Evolutionary conservation across 2,888 invertebrate genomes (phyloP).

Genomic region (Scaptomyza flava): DNA sequence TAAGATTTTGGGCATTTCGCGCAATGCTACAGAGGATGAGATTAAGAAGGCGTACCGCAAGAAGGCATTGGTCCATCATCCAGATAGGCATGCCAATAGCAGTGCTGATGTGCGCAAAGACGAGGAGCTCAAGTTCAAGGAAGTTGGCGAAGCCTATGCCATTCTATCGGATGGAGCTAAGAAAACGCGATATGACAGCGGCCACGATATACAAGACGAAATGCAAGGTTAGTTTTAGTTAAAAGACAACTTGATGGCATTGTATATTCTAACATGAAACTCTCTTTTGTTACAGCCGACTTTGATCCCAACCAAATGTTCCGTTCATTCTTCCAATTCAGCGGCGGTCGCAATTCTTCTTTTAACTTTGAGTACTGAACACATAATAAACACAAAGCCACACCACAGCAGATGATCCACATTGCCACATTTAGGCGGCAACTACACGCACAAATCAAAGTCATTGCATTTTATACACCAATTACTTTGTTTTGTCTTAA

Average conservation of each 20-base stretch:
- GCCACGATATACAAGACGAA: conserved; percentile 93
- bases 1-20: conserved; percentile 94
- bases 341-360: conserved; percentile 86
- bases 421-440: conserved; percentile 19
- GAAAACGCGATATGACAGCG: conserved; percentile 94
- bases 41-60: conserved; percentile 95
- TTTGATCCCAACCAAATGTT: conserved; percentile 94
- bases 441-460: conserved; percentile 44
- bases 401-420: conserved; percentile 9
- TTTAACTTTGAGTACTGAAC: conserved; percentile 82
- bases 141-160: conserved; percentile 97
- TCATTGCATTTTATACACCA: conserved; percentile 46
- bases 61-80: conserved; percentile 94
- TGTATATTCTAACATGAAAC: background rate
- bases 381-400: background rate
- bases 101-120: conserved; percentile 93
- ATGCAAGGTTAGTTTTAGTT: conserved; percentile 76
- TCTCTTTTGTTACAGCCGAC: conserved; percentile 85
- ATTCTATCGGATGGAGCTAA: conserved; percentile 96
- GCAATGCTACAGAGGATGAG: conserved; percentile 94
- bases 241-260: background rate
- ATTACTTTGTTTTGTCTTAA: conserved; percentile 20
- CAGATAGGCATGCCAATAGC: conserved; percentile 96
- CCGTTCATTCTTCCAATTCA: conserved; percentile 91
- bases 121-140: conserved; percentile 97